Conservation (phyloP, 2,797 vertebrate genomes). For the Notolepis coatsorum region DNA sequence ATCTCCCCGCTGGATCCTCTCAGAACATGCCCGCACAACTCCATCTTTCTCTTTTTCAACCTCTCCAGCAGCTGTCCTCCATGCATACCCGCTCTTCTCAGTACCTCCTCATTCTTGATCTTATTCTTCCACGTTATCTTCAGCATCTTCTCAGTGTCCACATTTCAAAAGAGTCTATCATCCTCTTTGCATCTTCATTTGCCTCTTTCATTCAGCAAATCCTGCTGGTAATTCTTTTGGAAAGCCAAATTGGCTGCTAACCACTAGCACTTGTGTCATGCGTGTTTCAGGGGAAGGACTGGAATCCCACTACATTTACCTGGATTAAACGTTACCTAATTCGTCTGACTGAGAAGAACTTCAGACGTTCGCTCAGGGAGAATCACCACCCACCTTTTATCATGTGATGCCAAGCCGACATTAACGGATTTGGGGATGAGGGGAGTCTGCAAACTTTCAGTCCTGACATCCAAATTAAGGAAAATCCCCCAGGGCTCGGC, state of each 20-base stretch:
- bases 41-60: too few relatives aligned
- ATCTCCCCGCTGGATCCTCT: too few relatives aligned
- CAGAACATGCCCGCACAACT: too few relatives aligned
- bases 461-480: slow-evolving; percentile 76
- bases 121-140: too few relatives aligned
- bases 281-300: slow-evolving; percentile 39
- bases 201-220: too few relatives aligned
- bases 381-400: slow-evolving; percentile 51
- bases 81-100: too few relatives aligned
- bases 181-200: too few relatives aligned
- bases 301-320: slow-evolving; percentile 48
- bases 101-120: too few relatives aligned
- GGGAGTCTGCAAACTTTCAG: slow-evolving; percentile 68
- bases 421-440: slow-evolving; percentile 69
- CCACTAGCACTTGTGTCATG: slow-evolving; percentile 47
- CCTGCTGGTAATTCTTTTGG: slow-evolving; percentile 65
- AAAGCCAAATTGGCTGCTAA: slow-evolving; percentile 46
- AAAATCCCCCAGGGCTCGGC: slow-evolving; percentile 72
- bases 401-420: slow-evolving; percentile 56
- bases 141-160: too few relatives aligned
- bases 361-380: slow-evolving; percentile 26
- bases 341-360: slow-evolving; percentile 27
- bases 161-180: too few relatives aligned
- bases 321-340: slow-evolving; percentile 55
- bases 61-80: too few relatives aligned